A percentile compares a stretch with the other conserved stretches of the same genome.
These are phyloP conservation scores for Gambelia wislizenii DNA, from an alignment of 2,797 vertebrate species.

Conservation along the genomic window DNA sequence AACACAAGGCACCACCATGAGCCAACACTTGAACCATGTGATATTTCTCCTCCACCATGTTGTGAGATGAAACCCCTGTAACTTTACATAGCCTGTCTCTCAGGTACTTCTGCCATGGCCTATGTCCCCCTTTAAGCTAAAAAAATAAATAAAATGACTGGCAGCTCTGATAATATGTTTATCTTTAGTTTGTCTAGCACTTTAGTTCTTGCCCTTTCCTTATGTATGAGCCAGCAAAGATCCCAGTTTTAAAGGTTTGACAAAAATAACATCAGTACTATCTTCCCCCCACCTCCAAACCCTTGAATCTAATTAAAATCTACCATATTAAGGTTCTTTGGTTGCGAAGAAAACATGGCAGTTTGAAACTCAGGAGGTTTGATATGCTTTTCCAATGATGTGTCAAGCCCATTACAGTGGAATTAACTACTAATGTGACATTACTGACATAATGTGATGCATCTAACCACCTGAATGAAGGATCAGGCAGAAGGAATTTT, in stretches of 20 bases:
- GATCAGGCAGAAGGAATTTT: constrained; percentile 68
- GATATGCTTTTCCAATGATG: constrained; percentile 55
- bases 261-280: background rate
- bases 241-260: background rate
- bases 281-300: background rate
- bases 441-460: constrained; percentile 66
- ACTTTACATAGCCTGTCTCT: background rate
- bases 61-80: too few species aligned
- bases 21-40: too few species aligned
- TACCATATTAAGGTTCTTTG: constrained; percentile 8
- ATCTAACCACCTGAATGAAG: constrained; percentile 63
- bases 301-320: constrained; percentile 24
- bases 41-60: too few species aligned
- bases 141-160: background rate
- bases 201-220: background rate
- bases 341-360: background rate
- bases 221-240: background rate
- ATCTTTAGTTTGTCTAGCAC: too few species aligned
- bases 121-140: background rate
- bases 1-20: too few species aligned
- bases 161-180: background rate
- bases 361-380: constrained; percentile 27
- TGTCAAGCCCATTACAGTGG: constrained; percentile 67
- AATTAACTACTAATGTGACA: constrained; percentile 69
- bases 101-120: background rate